Evolutionary conservation across 2,888 invertebrate species (phyloP), one percentile per base, ranked within the genome.

Genomic region (Notodonta dromedarius): DNA sequence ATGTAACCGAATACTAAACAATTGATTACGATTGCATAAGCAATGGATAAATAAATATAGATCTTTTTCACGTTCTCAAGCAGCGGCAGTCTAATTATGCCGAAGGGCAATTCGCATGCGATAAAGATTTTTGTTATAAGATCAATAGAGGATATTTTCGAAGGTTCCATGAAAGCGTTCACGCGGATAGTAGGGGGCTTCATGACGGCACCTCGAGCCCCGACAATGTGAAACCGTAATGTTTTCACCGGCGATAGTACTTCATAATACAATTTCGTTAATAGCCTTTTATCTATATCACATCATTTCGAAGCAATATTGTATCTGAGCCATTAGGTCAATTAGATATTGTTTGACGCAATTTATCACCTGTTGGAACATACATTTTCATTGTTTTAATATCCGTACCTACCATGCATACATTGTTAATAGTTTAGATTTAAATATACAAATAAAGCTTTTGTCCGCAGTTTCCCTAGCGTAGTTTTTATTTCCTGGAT

Each of bases 81-180:
- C 3, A 84, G 60, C 12, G 83, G 77, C 7, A 82, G 58, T 57
- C 85, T 80, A 55, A 82, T 76, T 16, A 82, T 65, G 8, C 87
- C 88, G 4, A 83, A 62, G 16, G 74, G 40, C 8, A 77, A 56
- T 65, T 80, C 83, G 16, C 63, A 60, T 40, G 78, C 54, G 12
- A 87, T 75, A 54, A 82, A 84, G 0, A 79, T 63, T 62, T 83
- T 85, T 0, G 88, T 83, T 60, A 86, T 65, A 13, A 62, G 57
- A 61, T 88, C 88, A 35, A 86, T 67, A 52, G 74, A 76, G 0
- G 63, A 67, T 59, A 76, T 77, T 7, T 73, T 67, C 54, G 68
- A 68, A 58, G 72, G 67, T 59, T 76, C 65, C 11, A 87, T 64
- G 57, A 82, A 85, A n/a, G 83, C 83, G 58, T 88, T 87, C 16